These are phyloP conservation scores for Betta splendens DNA, from an alignment of 2,797 vertebrate genomes.

Conservation along the genomic window DNA sequence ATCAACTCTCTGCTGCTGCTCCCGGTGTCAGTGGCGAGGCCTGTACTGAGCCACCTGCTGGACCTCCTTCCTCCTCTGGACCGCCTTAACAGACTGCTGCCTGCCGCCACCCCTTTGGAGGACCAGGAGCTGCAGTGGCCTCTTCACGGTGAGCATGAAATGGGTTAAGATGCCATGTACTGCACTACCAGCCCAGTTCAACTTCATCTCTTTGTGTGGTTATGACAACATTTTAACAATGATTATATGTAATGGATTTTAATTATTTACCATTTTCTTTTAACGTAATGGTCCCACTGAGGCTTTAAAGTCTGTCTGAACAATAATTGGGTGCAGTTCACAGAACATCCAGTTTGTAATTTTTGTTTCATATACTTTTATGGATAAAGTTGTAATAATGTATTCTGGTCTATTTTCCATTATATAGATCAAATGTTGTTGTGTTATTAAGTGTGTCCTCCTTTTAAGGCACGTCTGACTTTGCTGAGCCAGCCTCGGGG, in stretches of 20 bases:
- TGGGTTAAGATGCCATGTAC: neutral
- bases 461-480: slow-evolving; percentile 86
- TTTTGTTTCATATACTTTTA: no score
- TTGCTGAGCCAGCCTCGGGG: slow-evolving; percentile 85
- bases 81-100: slow-evolving; percentile 91
- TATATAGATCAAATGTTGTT: neutral
- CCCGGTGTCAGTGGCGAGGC: slow-evolving; percentile 92
- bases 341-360: no score
- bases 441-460: neutral
- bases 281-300: neutral
- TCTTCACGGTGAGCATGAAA: slow-evolving; percentile 87
- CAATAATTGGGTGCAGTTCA: no score
- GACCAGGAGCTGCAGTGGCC: slow-evolving; percentile 99
- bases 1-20: slow-evolving; percentile 91
- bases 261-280: no score
- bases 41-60: slow-evolving; percentile 90
- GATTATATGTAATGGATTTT: no score
- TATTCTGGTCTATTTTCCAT: neutral
- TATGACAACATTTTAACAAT: no score
- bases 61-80: slow-evolving; percentile 94
- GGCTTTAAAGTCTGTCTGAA: neutral
- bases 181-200: no score
- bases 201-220: no score
- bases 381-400: no score
- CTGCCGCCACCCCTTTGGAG: slow-evolving; percentile 91